Evolutionary conservation across 2,888 invertebrate species (phyloP).

Genomic region (Drosophila neoperkinsi): DNA sequence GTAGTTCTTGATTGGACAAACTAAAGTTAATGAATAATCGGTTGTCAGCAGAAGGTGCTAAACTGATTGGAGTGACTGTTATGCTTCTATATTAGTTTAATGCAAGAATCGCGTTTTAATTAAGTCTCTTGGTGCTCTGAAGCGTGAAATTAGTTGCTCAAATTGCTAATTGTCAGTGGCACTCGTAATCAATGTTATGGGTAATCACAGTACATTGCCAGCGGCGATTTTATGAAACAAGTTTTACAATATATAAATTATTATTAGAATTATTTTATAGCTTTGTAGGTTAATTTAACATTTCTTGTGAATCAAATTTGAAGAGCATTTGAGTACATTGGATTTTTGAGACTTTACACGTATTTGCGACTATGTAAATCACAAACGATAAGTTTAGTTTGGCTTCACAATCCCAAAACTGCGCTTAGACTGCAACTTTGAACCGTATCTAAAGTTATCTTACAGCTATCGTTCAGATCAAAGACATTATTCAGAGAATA

Average conservation of each 20-base stretch:
- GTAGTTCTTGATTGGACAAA: constrained; percentile 7
- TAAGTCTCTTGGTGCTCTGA: constrained; percentile 1
- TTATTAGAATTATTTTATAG: not conserved
- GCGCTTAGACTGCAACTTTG: not conserved
- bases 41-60: not conserved
- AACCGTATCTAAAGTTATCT: not conserved
- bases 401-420: not conserved
- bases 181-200: constrained; percentile 34
- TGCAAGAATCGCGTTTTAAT: constrained; percentile 13
- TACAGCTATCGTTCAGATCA: not conserved
- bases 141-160: constrained; percentile 37
- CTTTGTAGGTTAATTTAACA: not conserved
- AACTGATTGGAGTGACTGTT: not conserved
- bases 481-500: not conserved
- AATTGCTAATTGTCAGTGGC: constrained; percentile 32
- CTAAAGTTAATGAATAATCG: not conserved
- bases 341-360: not conserved
- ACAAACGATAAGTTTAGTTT: not conserved
- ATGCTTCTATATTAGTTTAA: not conserved
- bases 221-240: not conserved
- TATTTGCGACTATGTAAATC: not conserved
- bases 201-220: constrained; percentile 6
- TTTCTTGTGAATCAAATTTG: not conserved
- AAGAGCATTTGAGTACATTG: not conserved
- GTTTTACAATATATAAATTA: not conserved